Base-by-base conservation (phyloP, 2,888 invertebrate species). In the Stenurella melanura region DNA sequence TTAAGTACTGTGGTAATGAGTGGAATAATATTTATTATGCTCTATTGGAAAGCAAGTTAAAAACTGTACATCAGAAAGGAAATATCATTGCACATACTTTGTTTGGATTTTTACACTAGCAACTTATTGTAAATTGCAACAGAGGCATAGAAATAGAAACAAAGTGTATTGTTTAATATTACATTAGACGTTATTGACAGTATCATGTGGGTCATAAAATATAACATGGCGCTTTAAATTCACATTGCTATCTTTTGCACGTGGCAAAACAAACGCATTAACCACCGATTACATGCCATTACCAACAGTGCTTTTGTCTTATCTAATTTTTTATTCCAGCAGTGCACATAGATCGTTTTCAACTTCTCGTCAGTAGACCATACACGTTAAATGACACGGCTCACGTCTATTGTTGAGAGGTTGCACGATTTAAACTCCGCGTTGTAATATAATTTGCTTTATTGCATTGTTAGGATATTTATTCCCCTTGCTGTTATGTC, bases 391-490 rank as follows among this genome's bases (percentile, higher is more conserved):
- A 66, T 76, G 79, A 81, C 76, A 76, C 26, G 74, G 72, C 72
- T 78, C 74, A 77, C 69, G 73, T 76, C 73, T 64, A 78, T 75
- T 79, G 79, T 81, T 79, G 61, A 66, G 68, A 67, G 63, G 64
- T 57, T 71, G 74, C 79, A 81, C 79, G 79, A 81, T 63, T 70
- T 69, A 67, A 60, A 70, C 71, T 74, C 67, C 21, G 18, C 66
- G 66, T 76, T 73, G 74, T 76, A 74, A 66, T 76, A 76, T 77
- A 79, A 79, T 79, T 81, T 79, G 79, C 76, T 76, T 78, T 78
- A 74, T 75, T 58, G 73, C 74, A 42, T 76, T 64, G 66, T 76
- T 74, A 60, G 19, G 67, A 76, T 75, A 70, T 75, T 61, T 77
- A 77, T 73, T 77, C 68, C 19, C 74, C 74, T 50, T 56, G 64